Evolutionary conservation across 2,888 invertebrate genomes (phyloP).

Genomic region (Pyrochroa serraticornis): DNA sequence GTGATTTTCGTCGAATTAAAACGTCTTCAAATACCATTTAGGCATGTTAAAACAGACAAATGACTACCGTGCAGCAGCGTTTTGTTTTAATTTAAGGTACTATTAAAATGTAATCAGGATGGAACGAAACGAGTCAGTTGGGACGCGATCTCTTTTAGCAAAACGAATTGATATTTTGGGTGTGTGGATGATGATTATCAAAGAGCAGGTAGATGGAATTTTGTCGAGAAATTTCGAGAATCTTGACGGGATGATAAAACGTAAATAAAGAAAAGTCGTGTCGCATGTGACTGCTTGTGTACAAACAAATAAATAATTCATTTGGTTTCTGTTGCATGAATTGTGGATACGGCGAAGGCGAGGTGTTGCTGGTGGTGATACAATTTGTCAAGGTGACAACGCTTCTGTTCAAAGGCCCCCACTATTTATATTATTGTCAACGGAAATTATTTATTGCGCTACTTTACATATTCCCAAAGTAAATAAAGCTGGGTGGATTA

Average conservation of each 20-base stretch:
- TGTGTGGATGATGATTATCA: too few species aligned
- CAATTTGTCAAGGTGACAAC: conserved; percentile 57
- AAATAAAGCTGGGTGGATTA: conserved; percentile 19
- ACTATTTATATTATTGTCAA: conserved; percentile 51
- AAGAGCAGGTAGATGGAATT: not conserved
- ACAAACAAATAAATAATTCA: conserved; percentile 23
- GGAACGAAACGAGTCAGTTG: too few species aligned
- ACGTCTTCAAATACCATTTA: conserved; percentile 48
- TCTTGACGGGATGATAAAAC: conserved; percentile 1
- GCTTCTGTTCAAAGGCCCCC: conserved; percentile 53
- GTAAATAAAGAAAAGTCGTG: not conserved
- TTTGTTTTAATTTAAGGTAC: conserved; percentile 39
- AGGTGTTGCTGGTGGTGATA: conserved; percentile 43
- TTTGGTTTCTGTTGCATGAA: conserved; percentile 14
- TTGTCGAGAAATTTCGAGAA: conserved; percentile 6
- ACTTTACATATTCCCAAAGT: conserved; percentile 44
- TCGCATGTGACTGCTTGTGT: not conserved
- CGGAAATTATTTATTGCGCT: conserved; percentile 47
- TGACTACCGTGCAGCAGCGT: conserved; percentile 48
- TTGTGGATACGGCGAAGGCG: conserved; percentile 16
- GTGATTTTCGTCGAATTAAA: conserved; percentile 41
- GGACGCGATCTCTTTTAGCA: too few species aligned
- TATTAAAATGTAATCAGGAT: conserved; percentile 50
- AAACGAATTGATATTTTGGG: too few species aligned
- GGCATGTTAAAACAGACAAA: conserved; percentile 45